These are phyloP conservation scores for Brachionus manjavacas DNA, from an alignment of 1,140 invertebrate species.

Conservation along the genomic window DNA sequence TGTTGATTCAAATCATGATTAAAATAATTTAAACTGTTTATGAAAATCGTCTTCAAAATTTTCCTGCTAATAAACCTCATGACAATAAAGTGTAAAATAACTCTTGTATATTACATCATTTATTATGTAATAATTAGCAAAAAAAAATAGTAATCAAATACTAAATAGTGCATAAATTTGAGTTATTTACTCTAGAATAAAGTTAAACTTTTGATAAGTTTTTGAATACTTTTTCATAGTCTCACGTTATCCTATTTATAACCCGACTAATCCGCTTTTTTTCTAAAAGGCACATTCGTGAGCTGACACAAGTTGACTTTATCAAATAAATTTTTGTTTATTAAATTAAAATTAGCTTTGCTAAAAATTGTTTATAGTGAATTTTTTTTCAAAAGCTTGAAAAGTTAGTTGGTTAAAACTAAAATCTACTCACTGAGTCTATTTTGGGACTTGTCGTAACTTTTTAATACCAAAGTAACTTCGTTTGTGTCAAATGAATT, in stretches of 20 bases:
- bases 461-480: constrained; percentile 28
- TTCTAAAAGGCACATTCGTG: neutral
- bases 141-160: neutral
- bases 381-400: neutral
- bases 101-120: neutral
- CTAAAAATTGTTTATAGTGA: neutral
- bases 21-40: neutral
- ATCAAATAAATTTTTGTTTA: neutral
- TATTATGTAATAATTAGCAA: neutral
- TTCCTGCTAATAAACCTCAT: neutral
- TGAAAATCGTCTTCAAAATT: neutral
- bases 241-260: neutral
- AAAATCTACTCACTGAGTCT: neutral
- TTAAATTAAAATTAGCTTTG: neutral
- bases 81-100: neutral
- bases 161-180: neutral
- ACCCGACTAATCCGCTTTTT: neutral
- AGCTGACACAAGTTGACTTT: neutral
- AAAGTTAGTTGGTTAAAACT: neutral
- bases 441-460: neutral
- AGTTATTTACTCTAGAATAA: neutral
- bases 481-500: constrained; percentile 14
- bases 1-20: neutral
- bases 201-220: neutral
- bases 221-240: neutral